phyloP scores from a whole-genome alignment of 1,140 invertebrate genomes.

The Orchestia grillus region DNA sequence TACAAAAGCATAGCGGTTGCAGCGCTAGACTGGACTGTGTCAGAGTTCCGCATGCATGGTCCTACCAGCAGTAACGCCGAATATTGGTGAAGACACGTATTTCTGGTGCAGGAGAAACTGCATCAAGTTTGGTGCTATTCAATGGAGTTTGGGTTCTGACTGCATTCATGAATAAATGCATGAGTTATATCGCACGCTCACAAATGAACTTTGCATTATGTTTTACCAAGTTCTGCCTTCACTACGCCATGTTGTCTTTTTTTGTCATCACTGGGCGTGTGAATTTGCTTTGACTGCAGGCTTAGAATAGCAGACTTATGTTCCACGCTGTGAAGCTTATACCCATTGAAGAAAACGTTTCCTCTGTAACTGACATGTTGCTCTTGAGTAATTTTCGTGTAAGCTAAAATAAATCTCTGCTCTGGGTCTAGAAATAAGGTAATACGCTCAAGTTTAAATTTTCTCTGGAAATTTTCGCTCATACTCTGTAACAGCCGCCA shows the following conservation, averaged over 20 bases:
- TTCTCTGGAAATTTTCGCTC: background rate
- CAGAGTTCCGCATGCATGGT: background rate
- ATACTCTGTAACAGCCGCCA: background rate
- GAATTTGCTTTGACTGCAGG: background rate
- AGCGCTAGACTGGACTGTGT: background rate
- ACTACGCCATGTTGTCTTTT: background rate
- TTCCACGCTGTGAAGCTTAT: background rate
- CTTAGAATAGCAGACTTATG: background rate
- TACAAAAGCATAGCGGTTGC: background rate
- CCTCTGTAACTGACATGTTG: too few species aligned
- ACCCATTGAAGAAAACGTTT: background rate
- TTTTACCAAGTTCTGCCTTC: background rate
- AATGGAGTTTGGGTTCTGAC: background rate
- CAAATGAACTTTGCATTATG: background rate
- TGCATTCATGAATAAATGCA: background rate
- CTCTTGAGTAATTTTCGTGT: too few species aligned
- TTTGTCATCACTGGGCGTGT: background rate
- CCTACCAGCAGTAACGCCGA: background rate
- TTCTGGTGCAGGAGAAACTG: background rate
- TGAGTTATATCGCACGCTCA: background rate
- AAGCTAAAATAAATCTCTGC: background rate
- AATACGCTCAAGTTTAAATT: background rate
- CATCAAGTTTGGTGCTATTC: background rate
- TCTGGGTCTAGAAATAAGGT: background rate
- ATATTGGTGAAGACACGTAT: background rate